phyloP scores from a whole-genome alignment of 2,888 invertebrate genomes.

The Blomia tropicalis region DNA sequence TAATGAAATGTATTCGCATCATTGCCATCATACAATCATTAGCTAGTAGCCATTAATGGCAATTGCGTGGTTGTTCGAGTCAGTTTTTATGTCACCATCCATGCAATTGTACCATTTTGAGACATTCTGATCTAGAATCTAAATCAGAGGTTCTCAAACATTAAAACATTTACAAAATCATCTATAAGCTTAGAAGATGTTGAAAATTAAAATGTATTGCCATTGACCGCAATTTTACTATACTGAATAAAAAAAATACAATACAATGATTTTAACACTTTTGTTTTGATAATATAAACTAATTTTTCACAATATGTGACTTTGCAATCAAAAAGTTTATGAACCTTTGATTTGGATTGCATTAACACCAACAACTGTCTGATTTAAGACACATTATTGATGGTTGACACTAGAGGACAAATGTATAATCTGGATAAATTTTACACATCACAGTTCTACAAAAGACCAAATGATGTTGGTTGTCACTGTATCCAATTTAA shows the following conservation, averaged over 20 bases:
- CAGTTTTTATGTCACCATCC: too few relatives aligned
- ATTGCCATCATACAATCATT: not conserved
- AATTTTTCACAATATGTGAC: too few relatives aligned
- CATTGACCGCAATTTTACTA: too few relatives aligned
- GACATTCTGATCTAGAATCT: too few relatives aligned
- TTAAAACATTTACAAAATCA: too few relatives aligned
- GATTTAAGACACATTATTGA: not conserved
- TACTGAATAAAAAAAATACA: too few relatives aligned
- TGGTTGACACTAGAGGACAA: not conserved
- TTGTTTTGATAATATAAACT: not conserved
- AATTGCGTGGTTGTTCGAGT: too few relatives aligned
- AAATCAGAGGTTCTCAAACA: too few relatives aligned
- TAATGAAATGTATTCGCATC: constrained; percentile 1
- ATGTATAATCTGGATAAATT: not conserved
- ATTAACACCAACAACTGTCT: not conserved
- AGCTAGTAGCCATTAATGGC: not conserved
- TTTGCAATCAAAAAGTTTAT: not conserved
- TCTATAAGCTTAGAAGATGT: too few relatives aligned
- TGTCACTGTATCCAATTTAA: not conserved
- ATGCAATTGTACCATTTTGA: too few relatives aligned
- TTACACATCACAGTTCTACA: not conserved
- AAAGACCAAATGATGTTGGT: not conserved
- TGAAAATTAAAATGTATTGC: too few relatives aligned
- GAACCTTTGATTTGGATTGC: not conserved
- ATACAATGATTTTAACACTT: too few relatives aligned